Evolutionary conservation across 1,140 invertebrate species (phyloP), one percentile per base, ranked within the genome.

Genomic region (Drosophila bipectinata): DNA sequence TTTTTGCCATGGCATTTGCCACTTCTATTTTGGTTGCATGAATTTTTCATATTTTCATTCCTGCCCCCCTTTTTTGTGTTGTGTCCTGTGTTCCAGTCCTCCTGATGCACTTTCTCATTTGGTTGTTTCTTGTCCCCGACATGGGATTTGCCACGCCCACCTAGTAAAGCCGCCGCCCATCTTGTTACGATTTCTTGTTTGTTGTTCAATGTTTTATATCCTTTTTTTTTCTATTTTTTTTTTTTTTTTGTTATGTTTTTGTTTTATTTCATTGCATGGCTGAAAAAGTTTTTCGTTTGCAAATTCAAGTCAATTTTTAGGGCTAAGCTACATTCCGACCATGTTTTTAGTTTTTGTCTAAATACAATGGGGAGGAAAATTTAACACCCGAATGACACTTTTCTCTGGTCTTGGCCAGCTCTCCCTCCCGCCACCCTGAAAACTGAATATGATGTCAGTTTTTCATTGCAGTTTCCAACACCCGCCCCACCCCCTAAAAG

Each of bases 341-440:
- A 37, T 68, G 64, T 68, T 69, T 45, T 68, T 63, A 32, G 69
- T 78, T 81, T 82, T 77, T 81, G 71, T 53, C 41, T 64, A 83
- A 83, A 77, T 69, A 78, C 79, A 78, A 74, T 68, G 56, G 63
- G 18, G 10, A 37, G 60, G 18, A 18, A 18, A 82, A 81, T 61
- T 57, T 21, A 21, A 15, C 37, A 18, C 39, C 15, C 39, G 1
- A 32, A 10, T 32, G 39, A 10, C 41, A 14, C 4, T 44, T 2
- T n/a, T 14, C 1, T 26, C 12, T 15, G 48, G 3, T 1, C 4
- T 15, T n/a, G n/a, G 32, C 28, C 5, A 30, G 8, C 32, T 10
- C 4, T 2, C 12, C 12, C 34, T 1, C 6, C 32, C 32, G 3
- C 10, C 12, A n/a, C 34, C 6, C 26, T 28, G 1, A 21, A 21